phyloP scores from a whole-genome alignment of 2,888 invertebrate species.

The Chrysotoxum bicinctum region DNA sequence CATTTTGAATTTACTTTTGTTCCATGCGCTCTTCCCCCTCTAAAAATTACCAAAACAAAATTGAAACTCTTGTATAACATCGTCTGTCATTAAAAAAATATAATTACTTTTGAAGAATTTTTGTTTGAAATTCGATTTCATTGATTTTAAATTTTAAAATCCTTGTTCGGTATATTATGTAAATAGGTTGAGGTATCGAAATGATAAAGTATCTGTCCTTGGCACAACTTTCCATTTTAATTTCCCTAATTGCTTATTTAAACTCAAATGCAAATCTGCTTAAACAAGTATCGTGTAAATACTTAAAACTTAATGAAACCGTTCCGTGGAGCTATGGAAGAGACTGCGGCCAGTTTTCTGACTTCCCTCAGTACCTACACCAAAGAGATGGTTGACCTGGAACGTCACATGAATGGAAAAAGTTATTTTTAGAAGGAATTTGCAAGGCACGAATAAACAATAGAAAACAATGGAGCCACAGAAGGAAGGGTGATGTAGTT shows the following conservation, averaged over 20 bases:
- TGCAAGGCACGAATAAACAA: constrained; percentile 3
- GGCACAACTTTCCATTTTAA: neutral
- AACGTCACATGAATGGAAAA: constrained; percentile 27
- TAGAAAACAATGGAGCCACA: neutral
- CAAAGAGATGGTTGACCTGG: neutral
- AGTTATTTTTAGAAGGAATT: constrained; percentile 36
- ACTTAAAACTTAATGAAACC: constrained; percentile 5
- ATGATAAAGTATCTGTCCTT: neutral
- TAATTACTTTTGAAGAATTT: neutral
- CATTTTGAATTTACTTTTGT: too few species aligned
- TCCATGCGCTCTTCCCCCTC: too few species aligned
- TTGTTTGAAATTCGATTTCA: neutral
- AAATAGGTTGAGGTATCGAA: neutral
- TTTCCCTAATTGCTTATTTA: neutral
- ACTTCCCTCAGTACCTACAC: neutral
- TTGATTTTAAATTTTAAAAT: neutral
- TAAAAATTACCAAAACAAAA: too few species aligned
- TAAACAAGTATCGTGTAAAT: neutral
- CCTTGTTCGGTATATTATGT: neutral
- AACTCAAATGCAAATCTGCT: neutral
- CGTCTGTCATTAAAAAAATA: neutral
- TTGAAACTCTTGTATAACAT: too few species aligned
- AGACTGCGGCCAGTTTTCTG: neutral
- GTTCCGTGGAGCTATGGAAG: neutral
- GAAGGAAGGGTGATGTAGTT: constrained; percentile 17